These are phyloP conservation scores for Platycnemis pennipes DNA, from an alignment of 2,888 invertebrate species.

Conservation along the genomic window DNA sequence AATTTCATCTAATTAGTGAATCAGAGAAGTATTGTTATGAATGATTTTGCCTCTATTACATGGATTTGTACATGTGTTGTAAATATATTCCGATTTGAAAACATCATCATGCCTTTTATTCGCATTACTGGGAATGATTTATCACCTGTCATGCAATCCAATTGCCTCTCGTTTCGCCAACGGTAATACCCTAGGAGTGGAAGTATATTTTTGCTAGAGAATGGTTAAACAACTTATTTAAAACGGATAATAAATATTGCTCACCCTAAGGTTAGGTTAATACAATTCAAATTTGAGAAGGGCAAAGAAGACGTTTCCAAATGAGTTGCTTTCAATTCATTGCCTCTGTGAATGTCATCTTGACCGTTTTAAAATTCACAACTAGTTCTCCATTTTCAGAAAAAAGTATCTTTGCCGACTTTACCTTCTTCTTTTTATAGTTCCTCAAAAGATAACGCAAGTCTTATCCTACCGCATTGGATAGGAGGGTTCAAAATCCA, in stretches of 20 bases:
- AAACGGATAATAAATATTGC: too few relatives aligned
- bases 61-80: constrained; percentile 32
- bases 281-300: too few relatives aligned
- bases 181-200: too few relatives aligned
- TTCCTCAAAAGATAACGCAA: background rate
- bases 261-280: too few relatives aligned
- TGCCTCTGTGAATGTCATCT: too few relatives aligned
- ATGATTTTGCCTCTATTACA: constrained; percentile 21
- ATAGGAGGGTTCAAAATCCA: constrained; percentile 46
- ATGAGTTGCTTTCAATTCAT: too few relatives aligned
- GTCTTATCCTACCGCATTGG: background rate
- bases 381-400: background rate
- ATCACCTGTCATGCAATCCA: background rate
- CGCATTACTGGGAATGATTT: background rate
- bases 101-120: constrained; percentile 36
- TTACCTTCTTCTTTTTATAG: background rate
- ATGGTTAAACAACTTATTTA: too few relatives aligned
- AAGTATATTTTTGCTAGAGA: too few relatives aligned
- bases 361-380: background rate
- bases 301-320: too few relatives aligned
- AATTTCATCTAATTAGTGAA: constrained; percentile 5
- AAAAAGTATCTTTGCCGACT: background rate
- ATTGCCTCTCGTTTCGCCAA: too few relatives aligned
- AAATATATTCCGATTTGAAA: constrained; percentile 54
- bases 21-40: background rate